phyloP scores from a whole-genome alignment of 2,888 invertebrate species.

The Trichogramma dendrolimi region DNA sequence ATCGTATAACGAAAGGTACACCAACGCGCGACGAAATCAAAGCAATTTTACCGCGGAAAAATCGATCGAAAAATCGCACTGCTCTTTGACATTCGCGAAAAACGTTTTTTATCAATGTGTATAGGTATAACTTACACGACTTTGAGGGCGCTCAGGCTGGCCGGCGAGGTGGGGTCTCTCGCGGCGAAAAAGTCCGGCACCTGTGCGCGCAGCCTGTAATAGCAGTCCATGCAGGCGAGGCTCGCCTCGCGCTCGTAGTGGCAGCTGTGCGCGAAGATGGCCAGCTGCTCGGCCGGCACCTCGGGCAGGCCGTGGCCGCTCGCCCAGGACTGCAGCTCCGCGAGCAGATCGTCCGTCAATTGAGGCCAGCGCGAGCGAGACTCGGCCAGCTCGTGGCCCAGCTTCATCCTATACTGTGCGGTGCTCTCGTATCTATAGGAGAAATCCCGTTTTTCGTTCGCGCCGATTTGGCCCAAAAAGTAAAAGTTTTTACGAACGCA shows the following conservation, averaged over 20 bases:
- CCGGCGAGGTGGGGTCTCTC: slow-evolving; percentile 52
- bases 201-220: slow-evolving; percentile 59
- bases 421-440: too few species aligned
- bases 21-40: too few species aligned
- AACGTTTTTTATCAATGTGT: not conserved
- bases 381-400: slow-evolving; percentile 40
- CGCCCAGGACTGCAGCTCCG: slow-evolving; percentile 37
- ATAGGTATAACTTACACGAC: slow-evolving; percentile 15
- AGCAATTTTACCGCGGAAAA: too few species aligned
- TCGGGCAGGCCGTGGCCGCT: slow-evolving; percentile 31
- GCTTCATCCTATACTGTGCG: slow-evolving; percentile 33
- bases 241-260: slow-evolving; percentile 59
- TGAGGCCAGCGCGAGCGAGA: slow-evolving; percentile 36
- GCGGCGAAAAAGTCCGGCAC: slow-evolving; percentile 64
- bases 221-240: slow-evolving; percentile 62
- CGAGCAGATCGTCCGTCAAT: slow-evolving; percentile 36
- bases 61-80: too few species aligned
- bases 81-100: not conserved
- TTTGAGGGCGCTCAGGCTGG: slow-evolving; percentile 44
- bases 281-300: slow-evolving; percentile 60
- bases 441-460: too few species aligned
- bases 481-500: too few species aligned
- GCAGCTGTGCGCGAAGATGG: slow-evolving; percentile 65
- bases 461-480: too few species aligned
- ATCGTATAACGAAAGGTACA: too few species aligned